Evolutionary conservation across 2,113 vertebrate genomes (phyloP), one percentile per base, ranked within the genome.

Genomic region (Carettochelys insculpta): DNA sequence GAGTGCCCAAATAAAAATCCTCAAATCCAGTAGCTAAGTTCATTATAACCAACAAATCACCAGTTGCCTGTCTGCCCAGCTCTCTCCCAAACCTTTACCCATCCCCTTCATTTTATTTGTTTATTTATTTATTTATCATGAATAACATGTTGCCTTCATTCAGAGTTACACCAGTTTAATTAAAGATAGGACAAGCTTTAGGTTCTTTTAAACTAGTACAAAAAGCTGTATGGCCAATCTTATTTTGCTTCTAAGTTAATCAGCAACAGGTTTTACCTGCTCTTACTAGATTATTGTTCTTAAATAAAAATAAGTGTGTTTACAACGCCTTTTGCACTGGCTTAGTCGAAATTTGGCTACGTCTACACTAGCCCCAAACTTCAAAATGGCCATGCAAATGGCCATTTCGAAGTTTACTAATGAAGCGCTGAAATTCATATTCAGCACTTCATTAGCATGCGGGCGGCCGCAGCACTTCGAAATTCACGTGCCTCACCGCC

Each of bases 211-310:
- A 83, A 12, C 1, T 4, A 31, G 27, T 31, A 38, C 43, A 22
- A 10, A 52, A 77, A 8, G 34, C n/a, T 80, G 6, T 7, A 10
- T 84, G 58, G 11, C 1, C 34, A 22, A 34, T 7, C 1, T 82
- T 1, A 90, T 54, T 80, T 54, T 71, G 43, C 13, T 11, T 27
- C 90, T 47, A 68, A 53, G 77, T 19, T 5, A 91, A 54, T 1
- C 22, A 43, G 3, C 25, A 10, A n/a, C 1, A 56, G 43, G 41
- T 50, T 88, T 94, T 87, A 8, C 9, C 38, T 38, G 11, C 8
- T 78, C 22, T 65, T 83, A 50, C 7, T 8, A 2, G 27, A 11
- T 41, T 31, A n/a, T 2, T 38, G 8, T 0, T 47, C 0, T 58
- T 38, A 85, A 96, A 87, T 22, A 2, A 54, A 93, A 88, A 24